Base-by-base conservation (phyloP, 53 echinoderm and acorn worm species). In the Antedon mediterranea region DNA sequence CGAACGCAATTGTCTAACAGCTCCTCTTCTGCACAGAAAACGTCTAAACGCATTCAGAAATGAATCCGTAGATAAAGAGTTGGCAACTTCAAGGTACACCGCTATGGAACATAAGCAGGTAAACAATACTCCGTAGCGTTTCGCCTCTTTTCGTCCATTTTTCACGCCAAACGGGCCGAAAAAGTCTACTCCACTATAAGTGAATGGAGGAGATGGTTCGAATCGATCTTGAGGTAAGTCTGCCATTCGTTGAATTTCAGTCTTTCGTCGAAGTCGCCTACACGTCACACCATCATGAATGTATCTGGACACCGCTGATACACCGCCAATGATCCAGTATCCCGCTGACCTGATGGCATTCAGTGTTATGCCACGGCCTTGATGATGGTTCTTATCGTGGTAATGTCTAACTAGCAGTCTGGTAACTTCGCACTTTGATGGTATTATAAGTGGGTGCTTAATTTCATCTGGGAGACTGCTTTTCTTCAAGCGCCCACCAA, bases 101-200 rank as follows among this genome's bases (percentile, higher is more conserved):
- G 75, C 82, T 44, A 84, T 81, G 31, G 78, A 77, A 5, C 77
- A 70, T 81, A 88, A 77, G 71, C 84, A 88, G 29, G 81, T 88
- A 71, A 88, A 88, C 7, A 88, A 34, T 32, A 84, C 84, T 37
- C 88, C 81, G 81, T 81, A 88, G 34, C 84, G 74, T 43, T 88
- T 88, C 29, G 80, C 33, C 70, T 84, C 84, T 29, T 71, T 88
- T 20, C 88, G 81, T 4, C 85, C 42, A 28, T 84, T 77, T 27
- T 84, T 88, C 33, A 84, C 78, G 11, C 84, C 26, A 28, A 80
- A 88, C 11, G 88, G 81, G 27, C 81, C 88, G 43, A 88, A 87
- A 72, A 41, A 87, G 34, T 87, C 87, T 23, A 87, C 80, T 29
- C 75, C 86, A 43, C 71, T 71, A 71, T 88, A 87, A 0, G 78